Evolutionary conservation across 2,113 vertebrate genomes (phyloP), one percentile per base, ranked within the genome.

Genomic region (Sylvia atricapilla): DNA sequence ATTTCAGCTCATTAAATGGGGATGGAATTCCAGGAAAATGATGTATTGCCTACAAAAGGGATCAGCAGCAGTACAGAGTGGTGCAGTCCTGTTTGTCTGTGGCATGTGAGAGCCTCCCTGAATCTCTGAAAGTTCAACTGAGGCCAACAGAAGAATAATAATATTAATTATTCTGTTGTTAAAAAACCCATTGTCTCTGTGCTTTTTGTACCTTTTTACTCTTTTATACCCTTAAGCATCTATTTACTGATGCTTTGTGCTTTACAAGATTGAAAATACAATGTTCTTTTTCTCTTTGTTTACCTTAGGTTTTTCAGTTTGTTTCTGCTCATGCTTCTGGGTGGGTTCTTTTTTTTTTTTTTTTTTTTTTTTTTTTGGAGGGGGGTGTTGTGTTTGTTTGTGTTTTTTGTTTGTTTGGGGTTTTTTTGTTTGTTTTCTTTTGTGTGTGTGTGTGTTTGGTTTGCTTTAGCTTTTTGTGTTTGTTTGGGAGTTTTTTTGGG

Each of bases 21-120:
- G 94, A 95, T 90, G 52, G 62, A 94, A 96, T 84, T 92, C 41
- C 60, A 79, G 92, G 63, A 75, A 94, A 84, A 6, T 83, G 97
- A 94, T 88, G 86, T 17, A 14, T 91, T 88, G 83, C 93, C 87
- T 82, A 56, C 77, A 75, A 86, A 86, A 94, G 92, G 62, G 92
- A 81, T 79, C 69, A 55, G 4, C 72, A 86, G 44, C 69, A 78
- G 53, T 4, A 56, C 17, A 9, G 41, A 85, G 55, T 63, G 90
- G 68, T 47, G 39, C 46, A 47, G 86, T 27, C 47, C 49, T 41
- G 60, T 44, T 83, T 89, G 46, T 14, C 50, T 73, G 77, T 6
- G 35, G 30, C 9, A 7, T 46, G 46, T 25, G 47, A 76, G 46
- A 75, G 4, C 39, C 47, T 41, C 68, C 28, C 84, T 83, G 49